Percentiles rank a stretch among this genome's conserved stretches.
Evolutionary conservation across 2,797 vertebrate genomes (phyloP).

Genomic region (Carcharodon carcharias): DNA sequence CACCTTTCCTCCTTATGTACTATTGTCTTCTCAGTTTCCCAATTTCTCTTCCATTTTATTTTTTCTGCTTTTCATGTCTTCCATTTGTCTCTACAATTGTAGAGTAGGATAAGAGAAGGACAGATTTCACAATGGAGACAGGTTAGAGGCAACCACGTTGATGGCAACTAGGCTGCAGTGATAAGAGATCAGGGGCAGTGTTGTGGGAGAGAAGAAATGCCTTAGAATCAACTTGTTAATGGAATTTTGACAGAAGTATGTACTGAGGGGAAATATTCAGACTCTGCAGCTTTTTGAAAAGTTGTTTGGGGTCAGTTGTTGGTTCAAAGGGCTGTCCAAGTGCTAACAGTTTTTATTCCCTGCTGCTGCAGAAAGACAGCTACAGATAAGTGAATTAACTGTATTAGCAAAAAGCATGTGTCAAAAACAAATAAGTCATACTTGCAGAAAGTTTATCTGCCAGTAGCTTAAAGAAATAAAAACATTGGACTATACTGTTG

Average conservation of each 20-base stretch:
- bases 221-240: background rate
- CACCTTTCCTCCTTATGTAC: background rate
- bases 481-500: no score
- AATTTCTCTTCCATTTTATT: background rate
- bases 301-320: background rate
- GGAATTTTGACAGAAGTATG: background rate
- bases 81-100: background rate
- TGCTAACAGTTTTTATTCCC: background rate
- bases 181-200: background rate
- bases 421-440: background rate
- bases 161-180: background rate
- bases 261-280: background rate
- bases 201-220: no score
- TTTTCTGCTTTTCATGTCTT: background rate
- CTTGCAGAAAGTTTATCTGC: background rate
- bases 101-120: background rate
- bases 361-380: background rate
- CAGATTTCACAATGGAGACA: background rate
- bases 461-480: background rate
- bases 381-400: background rate
- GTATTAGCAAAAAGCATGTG: background rate
- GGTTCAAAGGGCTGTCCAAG: background rate
- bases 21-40: background rate
- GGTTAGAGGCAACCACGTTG: background rate
- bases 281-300: background rate